A percentile compares a stretch with the other conserved stretches of the same genome.
These are phyloP conservation scores for Drosophila sturtevanti DNA, from an alignment of 1,140 invertebrate genomes.

Conservation along the genomic window DNA sequence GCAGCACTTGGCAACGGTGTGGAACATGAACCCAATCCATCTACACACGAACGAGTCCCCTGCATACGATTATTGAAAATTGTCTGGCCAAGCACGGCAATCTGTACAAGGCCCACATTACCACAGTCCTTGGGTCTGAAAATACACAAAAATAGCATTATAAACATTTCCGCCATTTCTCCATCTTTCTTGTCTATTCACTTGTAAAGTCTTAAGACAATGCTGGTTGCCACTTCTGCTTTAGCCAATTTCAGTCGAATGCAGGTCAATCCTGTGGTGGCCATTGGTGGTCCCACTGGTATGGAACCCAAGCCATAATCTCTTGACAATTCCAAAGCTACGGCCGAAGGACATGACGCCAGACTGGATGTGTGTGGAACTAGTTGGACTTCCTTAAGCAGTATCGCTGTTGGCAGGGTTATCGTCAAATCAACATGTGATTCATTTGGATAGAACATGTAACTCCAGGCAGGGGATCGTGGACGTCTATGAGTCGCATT, in stretches of 20 bases:
- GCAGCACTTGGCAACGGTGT: slow-evolving; percentile 25
- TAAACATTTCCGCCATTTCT: background rate
- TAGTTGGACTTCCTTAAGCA: slow-evolving; percentile 94
- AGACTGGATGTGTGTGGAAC: slow-evolving; percentile 93
- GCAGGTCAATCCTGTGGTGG: slow-evolving; percentile 92
- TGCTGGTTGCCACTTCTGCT: slow-evolving; percentile 90
- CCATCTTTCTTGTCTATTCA: slow-evolving; percentile 13
- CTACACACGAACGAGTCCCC: slow-evolving; percentile 37
- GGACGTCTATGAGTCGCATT: slow-evolving; percentile 90
- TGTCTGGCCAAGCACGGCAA: slow-evolving; percentile 92
- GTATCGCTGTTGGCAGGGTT: slow-evolving; percentile 93
- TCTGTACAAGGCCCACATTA: slow-evolving; percentile 94
- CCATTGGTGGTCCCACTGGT: slow-evolving; percentile 86
- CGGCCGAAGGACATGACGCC: slow-evolving; percentile 94
- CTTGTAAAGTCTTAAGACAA: slow-evolving; percentile 84
- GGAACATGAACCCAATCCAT: slow-evolving; percentile 46
- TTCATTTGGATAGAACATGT: slow-evolving; percentile 96
- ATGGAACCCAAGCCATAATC: slow-evolving; percentile 85
- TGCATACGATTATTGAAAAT: slow-evolving; percentile 83
- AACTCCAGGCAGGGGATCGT: slow-evolving; percentile 94
- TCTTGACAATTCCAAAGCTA: slow-evolving; percentile 90
- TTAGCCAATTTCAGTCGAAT: slow-evolving; percentile 91
- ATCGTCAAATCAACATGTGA: slow-evolving; percentile 93
- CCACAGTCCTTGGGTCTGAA: slow-evolving; percentile 92
- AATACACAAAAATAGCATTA: slow-evolving; percentile 50